These are phyloP conservation scores for Plumapathes pennacea DNA, from an alignment of 92 coral and sea anemone species.

Conservation along the genomic window DNA sequence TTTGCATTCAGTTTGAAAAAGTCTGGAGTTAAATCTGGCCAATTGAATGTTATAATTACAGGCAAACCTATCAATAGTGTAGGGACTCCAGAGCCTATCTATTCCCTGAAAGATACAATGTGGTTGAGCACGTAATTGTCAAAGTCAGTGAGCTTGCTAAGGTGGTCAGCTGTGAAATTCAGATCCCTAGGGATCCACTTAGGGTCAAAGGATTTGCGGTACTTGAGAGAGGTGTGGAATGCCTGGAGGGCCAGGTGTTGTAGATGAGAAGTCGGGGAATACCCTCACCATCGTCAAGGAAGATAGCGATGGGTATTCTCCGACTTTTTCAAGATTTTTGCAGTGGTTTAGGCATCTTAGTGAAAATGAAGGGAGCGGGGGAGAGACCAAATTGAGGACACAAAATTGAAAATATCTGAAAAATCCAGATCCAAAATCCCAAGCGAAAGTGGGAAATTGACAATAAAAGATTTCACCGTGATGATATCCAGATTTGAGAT, in stretches of 20 bases:
- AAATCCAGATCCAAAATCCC: constrained; percentile 19
- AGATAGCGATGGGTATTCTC: constrained; percentile 17
- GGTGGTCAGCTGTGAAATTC: constrained; percentile 1
- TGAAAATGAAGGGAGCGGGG: constrained; percentile 31
- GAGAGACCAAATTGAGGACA: constrained; percentile 25
- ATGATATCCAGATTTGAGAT: constrained; percentile 16
- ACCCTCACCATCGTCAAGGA: constrained; percentile 42
- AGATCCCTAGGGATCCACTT: constrained; percentile 10
- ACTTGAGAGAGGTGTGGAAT: constrained; percentile 5
- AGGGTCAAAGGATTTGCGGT: constrained; percentile 1
- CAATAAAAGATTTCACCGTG: constrained; percentile 1
- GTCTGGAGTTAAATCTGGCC: constrained; percentile 16
- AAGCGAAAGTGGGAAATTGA: constrained; percentile 24
- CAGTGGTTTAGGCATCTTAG: constrained; percentile 21
- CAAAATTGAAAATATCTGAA: constrained; percentile 14
- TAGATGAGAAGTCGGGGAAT: neutral
- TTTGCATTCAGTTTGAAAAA: constrained; percentile 11
- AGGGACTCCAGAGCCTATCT: constrained; percentile 15
- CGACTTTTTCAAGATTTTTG: constrained; percentile 20
- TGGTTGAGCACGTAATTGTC: constrained; percentile 17
- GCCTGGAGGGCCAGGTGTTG: constrained; percentile 7
- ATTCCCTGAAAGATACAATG: constrained; percentile 8
- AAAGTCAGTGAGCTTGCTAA: constrained; percentile 10
- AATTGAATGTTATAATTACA: constrained; percentile 13
- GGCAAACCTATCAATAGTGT: constrained; percentile 26